Conservation (phyloP, 2,888 invertebrate genomes). For the Protophormia terraenovae region DNA sequence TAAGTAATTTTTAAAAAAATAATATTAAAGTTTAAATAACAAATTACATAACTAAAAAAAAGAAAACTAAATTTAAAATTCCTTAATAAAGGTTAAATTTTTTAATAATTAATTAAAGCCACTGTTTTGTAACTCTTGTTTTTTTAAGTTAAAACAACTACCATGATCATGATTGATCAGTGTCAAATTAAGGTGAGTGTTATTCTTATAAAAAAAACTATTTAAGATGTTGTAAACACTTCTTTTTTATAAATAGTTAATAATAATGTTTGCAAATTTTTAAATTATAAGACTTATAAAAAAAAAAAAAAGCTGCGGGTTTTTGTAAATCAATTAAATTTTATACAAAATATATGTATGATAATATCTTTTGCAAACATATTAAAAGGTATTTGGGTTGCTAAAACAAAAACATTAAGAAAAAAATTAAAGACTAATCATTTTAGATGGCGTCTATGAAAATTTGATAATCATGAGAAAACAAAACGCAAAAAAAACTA, state of each 20-base stretch:
- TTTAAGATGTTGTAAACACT: conserved; percentile 23
- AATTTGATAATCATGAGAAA: conserved; percentile 35
- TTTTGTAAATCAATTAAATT: conserved; percentile 18
- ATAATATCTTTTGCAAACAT: background rate
- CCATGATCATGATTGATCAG: conserved; percentile 49
- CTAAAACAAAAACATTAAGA: background rate
- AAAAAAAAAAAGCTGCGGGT: conserved; percentile 25
- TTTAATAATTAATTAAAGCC: background rate
- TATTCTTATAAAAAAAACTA: conserved; percentile 23
- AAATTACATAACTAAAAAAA: background rate
- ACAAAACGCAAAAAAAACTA: background rate
- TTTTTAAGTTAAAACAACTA: conserved; percentile 1
- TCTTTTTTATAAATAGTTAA: conserved; percentile 10
- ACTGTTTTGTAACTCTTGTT: background rate
- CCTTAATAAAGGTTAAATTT: conserved; percentile 3
- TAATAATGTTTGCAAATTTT: conserved; percentile 10
- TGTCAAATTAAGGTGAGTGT: conserved; percentile 52
- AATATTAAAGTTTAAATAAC: conserved; percentile 3
- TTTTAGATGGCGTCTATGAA: background rate
- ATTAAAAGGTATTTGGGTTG: conserved; percentile 14
- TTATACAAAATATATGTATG: background rate
- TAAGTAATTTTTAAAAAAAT: background rate
- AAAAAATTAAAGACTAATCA: background rate
- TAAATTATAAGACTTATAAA: background rate
- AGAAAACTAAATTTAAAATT: background rate